Evolutionary conservation across 2,888 invertebrate species (phyloP), one percentile per base, ranked within the genome.

Genomic region (Venusia cambrica): DNA sequence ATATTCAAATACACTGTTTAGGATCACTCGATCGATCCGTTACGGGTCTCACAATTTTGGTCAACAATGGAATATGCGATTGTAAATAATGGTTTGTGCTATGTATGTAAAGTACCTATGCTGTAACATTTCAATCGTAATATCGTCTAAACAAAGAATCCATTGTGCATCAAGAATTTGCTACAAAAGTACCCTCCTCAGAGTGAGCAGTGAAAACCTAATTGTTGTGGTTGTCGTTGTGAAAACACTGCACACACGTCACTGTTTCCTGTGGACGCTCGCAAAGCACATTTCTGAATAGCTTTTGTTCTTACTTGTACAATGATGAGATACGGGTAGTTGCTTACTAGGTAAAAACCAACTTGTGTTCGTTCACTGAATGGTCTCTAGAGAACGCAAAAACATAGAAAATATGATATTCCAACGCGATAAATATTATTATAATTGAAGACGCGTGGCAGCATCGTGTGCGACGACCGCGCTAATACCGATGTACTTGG

Each of bases 271-370:
- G 66, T 52, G 51, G 53, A 48, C 63, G 62, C 57, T 62, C 65
- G 65, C 63, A 43, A 57, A 62, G 66, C 73, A 73, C 74, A 75
- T 72, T 74, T 70, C 78, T 85, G 81, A 84, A 83, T 72, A 64
- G 64, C 73, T 65, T 77, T 85, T 87, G 85, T 87, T 84, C 87
- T 83, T 81, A 73, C 61, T 66, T 67, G 53, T 67, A 80, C 79
- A 80, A 74, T 76, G 60, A 58, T 57, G 54, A 56, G 66, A 63
- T 66, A 65, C 51, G 45, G 42, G 40, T 52, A 56, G 53, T 58
- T 57, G 51, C 56, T 56, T 55, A 49, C 51, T 48, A 57, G 48
- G 48, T 49, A 49, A 57, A 59, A 64, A 62, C 47, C 47, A 45
- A 46, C 47, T 45, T 45, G 42, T 44, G 49, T 50, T 51, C 45